phyloP scores from a whole-genome alignment of 1,140 invertebrate genomes.

The Nasonia giraulti region DNA sequence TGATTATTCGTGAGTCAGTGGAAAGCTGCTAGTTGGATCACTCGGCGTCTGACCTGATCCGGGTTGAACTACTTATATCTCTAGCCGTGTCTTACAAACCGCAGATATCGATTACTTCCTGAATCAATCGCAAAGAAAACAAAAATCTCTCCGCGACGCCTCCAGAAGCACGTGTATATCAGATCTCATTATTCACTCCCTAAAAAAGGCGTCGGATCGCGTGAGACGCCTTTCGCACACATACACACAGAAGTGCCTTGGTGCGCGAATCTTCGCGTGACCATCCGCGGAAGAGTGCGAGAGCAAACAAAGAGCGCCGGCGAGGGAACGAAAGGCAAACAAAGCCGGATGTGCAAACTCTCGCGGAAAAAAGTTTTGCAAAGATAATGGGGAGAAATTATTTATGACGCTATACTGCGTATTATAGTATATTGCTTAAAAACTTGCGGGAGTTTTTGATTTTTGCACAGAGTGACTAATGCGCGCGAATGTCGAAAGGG shows the following conservation, averaged over 20 bases:
- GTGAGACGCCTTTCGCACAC: background rate
- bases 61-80: constrained; percentile 10
- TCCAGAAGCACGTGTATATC: constrained; percentile 2
- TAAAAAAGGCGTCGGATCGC: constrained; percentile 5
- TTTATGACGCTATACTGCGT: constrained; percentile 9
- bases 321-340: constrained; percentile 35
- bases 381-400: constrained; percentile 44
- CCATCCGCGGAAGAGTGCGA: constrained; percentile 9
- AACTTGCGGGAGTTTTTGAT: constrained; percentile 1
- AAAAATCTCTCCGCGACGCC: background rate
- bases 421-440: constrained; percentile 21
- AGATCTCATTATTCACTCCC: constrained; percentile 40
- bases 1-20: too few relatives aligned
- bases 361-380: constrained; percentile 37
- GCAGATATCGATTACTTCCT: too few relatives aligned
- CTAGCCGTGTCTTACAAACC: too few relatives aligned
- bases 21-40: background rate
- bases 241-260: constrained; percentile 1
- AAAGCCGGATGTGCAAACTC: constrained; percentile 35
- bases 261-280: constrained; percentile 45
- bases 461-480: background rate
- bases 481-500: too few relatives aligned
- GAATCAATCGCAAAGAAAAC: background rate
- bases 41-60: constrained; percentile 6
- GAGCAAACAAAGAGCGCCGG: background rate